Evolutionary conservation across 2,888 invertebrate genomes (phyloP), one percentile per base, ranked within the genome.

Genomic region (Notocelia uddmanniana): DNA sequence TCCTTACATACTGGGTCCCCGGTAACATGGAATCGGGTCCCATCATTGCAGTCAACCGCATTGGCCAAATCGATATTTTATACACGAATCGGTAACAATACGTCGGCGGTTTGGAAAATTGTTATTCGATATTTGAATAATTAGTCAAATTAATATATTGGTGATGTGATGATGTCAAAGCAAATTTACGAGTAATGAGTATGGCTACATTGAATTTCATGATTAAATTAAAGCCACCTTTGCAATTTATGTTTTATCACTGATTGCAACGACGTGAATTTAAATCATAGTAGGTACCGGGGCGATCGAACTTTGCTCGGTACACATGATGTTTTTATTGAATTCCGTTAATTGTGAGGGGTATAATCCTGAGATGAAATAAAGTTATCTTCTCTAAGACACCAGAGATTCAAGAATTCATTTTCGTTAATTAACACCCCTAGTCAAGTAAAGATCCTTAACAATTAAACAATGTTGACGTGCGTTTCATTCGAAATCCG

Each of bases 101-200:
- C 37, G 64, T 64, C 37, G 54, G 64, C 64, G 64, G 64, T 64
- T 64, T 37, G 21, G 52, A 37, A 37, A 64, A 52, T 37, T 64
- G 63, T 64, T 64, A 64, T 64, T 64, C 37, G 63, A 64, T 64
- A 64, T 37, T 52, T 52, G 64, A 64, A 64, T 64, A 64, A 64
- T 64, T 64, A 13, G 54, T 64, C n/a, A 21, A 64, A 37, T 23
- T 60, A 11, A 60, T 60, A 21, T 26, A n/a, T 60, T 52, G 21
- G 34, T 34, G 21, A 64, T 18, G 64, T 52, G 21, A 21, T 34
- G 21, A 64, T 18, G 64, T 64, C 54, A 54, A 64, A 54, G 54
- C 54, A 52, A 34, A 63, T 60, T 26, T 18, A 54, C 54, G 52
- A 19, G 26, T 23, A 63, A 63, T 19, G 63, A 63, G 52, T 18